Evolutionary conservation across 2,113 vertebrate genomes (phyloP), one percentile per base, ranked within the genome.

Genomic region (Ameiurus melas): DNA sequence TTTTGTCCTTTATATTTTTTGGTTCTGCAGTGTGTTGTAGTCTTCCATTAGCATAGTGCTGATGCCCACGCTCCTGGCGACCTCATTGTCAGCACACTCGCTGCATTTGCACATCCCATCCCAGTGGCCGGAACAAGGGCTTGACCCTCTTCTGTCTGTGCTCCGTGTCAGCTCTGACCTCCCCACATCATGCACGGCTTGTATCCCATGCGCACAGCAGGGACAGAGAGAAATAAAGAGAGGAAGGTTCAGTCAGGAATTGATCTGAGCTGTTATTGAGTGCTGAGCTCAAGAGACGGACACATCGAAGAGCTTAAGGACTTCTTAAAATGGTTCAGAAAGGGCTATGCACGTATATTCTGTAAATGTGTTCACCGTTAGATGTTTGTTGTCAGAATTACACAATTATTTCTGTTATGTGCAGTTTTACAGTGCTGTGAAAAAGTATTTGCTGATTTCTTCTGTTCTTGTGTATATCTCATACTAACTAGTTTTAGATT

Each of bases 61-160:
- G 66, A 87, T 8, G 5, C 51, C 88, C 47, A 68, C 20, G 80
- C 71, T 82, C 75, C 70, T 85, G 27, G 68, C 5, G 5, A 57
- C 64, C 86, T 92, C 78, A 90, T 89, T 73, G 70, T 71, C 62
- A 83, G 62, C 87, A 85, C 82, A 78, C 84, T 88, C 36, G 43
- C 81, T 25, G 75, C 85, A 87, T 88, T 83, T n/a, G 12, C 79
- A 82, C 30, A 58, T 0, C 30, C 66, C 91, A 57, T 71, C 90
- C 75, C 83, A 22, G 17, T 82, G 86, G 36, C 85, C 62, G 62
- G 75, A 47, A 78, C 25, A 78, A 88, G 80, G 85, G 84, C 60
- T 80, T 17, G 73, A 85, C 68, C 85, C 62, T 43, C 85, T 64
- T 64, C n/a, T 58, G n/a, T 71, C 33, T 84, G 39, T 75, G 43